Evolutionary conservation across 1,140 invertebrate species (phyloP).

Genomic region (Antheraea pernyi): DNA sequence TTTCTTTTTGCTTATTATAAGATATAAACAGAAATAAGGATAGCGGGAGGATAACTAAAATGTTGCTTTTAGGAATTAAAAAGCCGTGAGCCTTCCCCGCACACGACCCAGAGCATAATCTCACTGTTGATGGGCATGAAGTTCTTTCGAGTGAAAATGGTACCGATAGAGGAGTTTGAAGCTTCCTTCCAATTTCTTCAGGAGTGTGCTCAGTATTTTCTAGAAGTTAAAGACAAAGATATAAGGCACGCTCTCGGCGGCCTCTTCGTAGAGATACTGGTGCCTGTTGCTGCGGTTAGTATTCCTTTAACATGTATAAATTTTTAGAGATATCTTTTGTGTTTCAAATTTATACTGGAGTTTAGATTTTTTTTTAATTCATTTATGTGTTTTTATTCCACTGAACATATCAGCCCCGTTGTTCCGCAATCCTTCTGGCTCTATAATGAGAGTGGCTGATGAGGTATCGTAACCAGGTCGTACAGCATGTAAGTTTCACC

Average conservation of each 20-base stretch:
- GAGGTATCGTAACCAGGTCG: no score
- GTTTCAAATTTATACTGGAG: no score
- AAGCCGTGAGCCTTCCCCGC: conserved; percentile 92
- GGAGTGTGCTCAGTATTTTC: conserved; percentile 98
- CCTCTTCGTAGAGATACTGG: conserved; percentile 98
- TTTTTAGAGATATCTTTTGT: no score
- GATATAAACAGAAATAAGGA: no score
- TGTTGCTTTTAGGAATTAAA: conserved; percentile 64
- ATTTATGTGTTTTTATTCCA: no score
- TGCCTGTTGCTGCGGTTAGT: conserved; percentile 97
- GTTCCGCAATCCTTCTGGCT: no score
- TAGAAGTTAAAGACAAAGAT: conserved; percentile 99
- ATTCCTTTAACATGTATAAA: conserved; percentile 1
- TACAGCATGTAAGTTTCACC: no score
- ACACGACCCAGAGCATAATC: conserved; percentile 97
- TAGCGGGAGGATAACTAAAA: not conserved
- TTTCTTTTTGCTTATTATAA: no score
- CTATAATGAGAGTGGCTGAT: no score
- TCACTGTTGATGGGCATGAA: conserved; percentile 99
- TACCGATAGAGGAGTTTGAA: conserved; percentile 99
- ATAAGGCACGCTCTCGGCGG: conserved; percentile 98
- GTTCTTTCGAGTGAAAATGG: conserved; percentile 97
- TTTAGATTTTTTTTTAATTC: no score
- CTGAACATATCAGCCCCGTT: no score
- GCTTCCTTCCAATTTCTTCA: conserved; percentile 99